Evolutionary conservation across 2,113 vertebrate genomes (phyloP).

Genomic region (Thalassarche chlororhynchos): DNA sequence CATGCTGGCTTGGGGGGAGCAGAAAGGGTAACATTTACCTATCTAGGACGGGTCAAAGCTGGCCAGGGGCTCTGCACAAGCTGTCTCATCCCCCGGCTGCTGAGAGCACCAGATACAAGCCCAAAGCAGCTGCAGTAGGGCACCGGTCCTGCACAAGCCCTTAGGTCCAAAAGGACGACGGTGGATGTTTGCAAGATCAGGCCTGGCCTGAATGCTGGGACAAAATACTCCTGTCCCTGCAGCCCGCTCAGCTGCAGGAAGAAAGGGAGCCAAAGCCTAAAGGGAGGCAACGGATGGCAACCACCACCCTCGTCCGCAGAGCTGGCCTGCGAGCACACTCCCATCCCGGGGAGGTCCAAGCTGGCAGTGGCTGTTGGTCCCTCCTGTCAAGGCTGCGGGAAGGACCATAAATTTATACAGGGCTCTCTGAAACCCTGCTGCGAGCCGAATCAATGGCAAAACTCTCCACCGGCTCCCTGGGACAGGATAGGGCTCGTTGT

Average conservation of each 20-base stretch:
- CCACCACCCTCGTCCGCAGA: not conserved
- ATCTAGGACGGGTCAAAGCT: not conserved
- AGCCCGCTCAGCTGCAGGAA: rapidly evolving
- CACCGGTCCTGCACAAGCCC: not conserved
- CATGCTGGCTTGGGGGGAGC: not conserved
- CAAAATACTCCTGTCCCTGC: not conserved
- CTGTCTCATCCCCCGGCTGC: not conserved
- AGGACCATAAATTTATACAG: rapidly evolving
- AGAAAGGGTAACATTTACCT: rapidly evolving
- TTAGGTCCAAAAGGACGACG: not conserved
- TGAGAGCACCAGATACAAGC: not conserved
- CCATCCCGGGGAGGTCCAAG: rapidly evolving
- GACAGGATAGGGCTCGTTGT: not conserved
- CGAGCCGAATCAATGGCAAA: rapidly evolving
- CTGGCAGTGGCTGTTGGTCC: not conserved
- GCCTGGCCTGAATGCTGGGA: not conserved
- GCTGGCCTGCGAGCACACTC: rapidly evolving
- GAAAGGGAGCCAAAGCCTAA: not conserved
- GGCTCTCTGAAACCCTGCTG: not conserved
- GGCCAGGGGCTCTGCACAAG: not conserved
- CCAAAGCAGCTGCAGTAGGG: no score
- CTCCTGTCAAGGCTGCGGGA: rapidly evolving
- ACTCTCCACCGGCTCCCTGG: not conserved
- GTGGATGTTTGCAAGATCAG: not conserved
- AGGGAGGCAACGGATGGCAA: not conserved